Percentiles rank a stretch among this genome's conserved stretches.
Conservation (phyloP, 2,888 invertebrate genomes). For the Pachydiplax longipennis region DNA sequence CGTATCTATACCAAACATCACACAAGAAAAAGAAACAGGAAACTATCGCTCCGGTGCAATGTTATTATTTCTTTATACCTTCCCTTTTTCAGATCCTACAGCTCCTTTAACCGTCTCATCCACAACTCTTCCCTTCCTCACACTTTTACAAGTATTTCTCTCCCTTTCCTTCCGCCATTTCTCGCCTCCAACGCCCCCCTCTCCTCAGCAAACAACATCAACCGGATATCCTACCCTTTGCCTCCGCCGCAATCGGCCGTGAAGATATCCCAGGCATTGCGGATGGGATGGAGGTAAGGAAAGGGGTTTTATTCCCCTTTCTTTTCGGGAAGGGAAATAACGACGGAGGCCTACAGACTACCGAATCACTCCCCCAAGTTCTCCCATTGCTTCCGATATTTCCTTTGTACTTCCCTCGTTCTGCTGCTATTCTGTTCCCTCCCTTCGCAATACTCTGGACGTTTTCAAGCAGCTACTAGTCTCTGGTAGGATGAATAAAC, state of each 20-base stretch:
- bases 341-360: not conserved
- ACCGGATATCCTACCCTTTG: not conserved
- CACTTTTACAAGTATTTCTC: not conserved
- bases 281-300: not conserved
- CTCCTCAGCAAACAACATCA: not conserved
- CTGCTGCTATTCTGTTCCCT: not conserved
- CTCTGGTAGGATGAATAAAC: no score
- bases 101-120: not conserved
- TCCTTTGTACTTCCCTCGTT: not conserved
- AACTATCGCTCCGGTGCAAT: not conserved
- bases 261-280: conserved; percentile 9
- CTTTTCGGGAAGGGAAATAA: not conserved
- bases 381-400: not conserved
- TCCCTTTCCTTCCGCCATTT: not conserved
- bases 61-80: not conserved
- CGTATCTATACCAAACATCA: no score
- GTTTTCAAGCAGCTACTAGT: no score
- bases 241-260: conserved; percentile 13
- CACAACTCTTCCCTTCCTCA: not conserved
- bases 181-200: not conserved
- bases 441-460: no score
- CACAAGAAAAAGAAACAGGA: no score
- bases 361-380: not conserved
- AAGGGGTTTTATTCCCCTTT: not conserved
- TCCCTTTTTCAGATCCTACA: not conserved